phyloP scores from a whole-genome alignment of 1,140 invertebrate genomes.

The Ceratina australensis region DNA sequence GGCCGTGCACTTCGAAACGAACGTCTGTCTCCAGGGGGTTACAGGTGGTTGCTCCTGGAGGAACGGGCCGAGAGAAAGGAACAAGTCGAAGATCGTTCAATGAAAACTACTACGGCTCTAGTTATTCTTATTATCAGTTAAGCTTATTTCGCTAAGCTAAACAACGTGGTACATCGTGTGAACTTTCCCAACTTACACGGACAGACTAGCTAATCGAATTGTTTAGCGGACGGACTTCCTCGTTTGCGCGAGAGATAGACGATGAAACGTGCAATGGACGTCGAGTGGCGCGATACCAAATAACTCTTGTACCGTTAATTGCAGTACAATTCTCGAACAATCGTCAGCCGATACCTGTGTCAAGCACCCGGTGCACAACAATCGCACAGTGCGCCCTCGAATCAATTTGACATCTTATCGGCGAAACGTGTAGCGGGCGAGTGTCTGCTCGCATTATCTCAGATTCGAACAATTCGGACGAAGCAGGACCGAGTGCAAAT shows the following conservation, averaged over 20 bases:
- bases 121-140: slow-evolving; percentile 7
- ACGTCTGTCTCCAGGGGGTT: slow-evolving; percentile 52
- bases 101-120: neutral
- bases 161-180: neutral
- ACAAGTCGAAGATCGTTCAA: slow-evolving; percentile 11
- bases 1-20: slow-evolving; percentile 30
- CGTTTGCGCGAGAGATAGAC: neutral
- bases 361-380: slow-evolving; percentile 1
- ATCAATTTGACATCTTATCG: slow-evolving; percentile 23
- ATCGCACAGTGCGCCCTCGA: neutral
- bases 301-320: neutral
- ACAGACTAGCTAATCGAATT: too few relatives aligned
- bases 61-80: slow-evolving; percentile 45
- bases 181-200: neutral
- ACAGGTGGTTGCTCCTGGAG: slow-evolving; percentile 59
- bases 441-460: neutral
- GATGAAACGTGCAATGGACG: neutral
- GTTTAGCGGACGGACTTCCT: neutral
- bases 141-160: slow-evolving; percentile 18
- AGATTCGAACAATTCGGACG: neutral
- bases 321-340: slow-evolving; percentile 2
- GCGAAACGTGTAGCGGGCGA: neutral
- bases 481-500: neutral
- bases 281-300: slow-evolving; percentile 6
- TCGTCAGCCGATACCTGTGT: slow-evolving; percentile 9